Evolutionary conservation across 2,113 vertebrate species (phyloP), one percentile per base, ranked within the genome.

Genomic region (Xenopus borealis): DNA sequence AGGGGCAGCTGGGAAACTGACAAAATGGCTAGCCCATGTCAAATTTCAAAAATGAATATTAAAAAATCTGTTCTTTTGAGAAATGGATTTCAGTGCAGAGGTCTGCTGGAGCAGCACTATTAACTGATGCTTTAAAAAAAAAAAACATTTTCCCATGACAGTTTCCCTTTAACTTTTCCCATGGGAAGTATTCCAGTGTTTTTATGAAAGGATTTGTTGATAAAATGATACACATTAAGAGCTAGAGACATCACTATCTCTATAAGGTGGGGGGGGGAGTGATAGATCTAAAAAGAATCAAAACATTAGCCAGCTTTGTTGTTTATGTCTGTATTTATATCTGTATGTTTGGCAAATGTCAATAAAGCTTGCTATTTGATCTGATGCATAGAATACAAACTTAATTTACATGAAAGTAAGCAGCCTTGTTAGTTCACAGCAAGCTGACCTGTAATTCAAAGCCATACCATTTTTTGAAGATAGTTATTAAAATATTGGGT

Each of bases 241-340:
- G 73, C 73, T 75, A 69, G 57, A 75, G 73, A 57, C 66, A 75
- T 75, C 58, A 63, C 73, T 75, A 75, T 75, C 66, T 75, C n/a
- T n/a, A n/a, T n/a, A n/a, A 44, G 69, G 69, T 69, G 69, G 69
- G 62, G 73, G 46, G 67, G 53, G 66, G 68, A 69, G 73, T 69
- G 66, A 75, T 75, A 66, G 57, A 75, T 75, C 47, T 33, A 62
- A 66, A 75, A 69, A 75, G 69, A 75, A 75, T 75, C 69, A 75
- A 75, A 75, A 75, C 66, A 30, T 46, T 62, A 75, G 66, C 23
- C 58, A 75, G 55, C 73, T 75, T 69, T 75, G 73, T 75, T 75
- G 73, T 69, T 75, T 75, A 63, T 69, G 73, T 69, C 46, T 75
- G 58, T 75, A 75, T 75, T 69, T 75, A 69, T 75, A 68, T 75